Evolutionary conservation across 2,888 invertebrate genomes (phyloP), one percentile per base, ranked within the genome.

Genomic region (Rhyacophila evoluta): DNA sequence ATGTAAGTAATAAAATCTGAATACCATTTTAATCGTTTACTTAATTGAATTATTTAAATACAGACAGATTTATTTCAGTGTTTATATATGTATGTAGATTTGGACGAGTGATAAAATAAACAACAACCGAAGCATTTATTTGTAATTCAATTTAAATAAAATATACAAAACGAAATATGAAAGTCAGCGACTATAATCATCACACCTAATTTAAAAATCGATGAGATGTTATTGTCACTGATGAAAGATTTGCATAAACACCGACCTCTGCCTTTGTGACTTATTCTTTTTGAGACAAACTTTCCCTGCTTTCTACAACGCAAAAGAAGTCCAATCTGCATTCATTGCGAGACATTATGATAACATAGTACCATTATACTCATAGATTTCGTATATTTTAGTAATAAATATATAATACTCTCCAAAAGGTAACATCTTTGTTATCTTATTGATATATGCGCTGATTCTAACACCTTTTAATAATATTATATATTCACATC

Each of bases 221-320:
- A 55, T 55, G 55, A 55, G 55, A 55, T 55, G 55, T 55, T 55
- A 55, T 55, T 55, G 55, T 55, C 15, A 8, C 55, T 19, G 19
- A 55, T 55, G 19, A 4, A 55, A 55, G 19, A 55, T 55, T 55
- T 55, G 25, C 55, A 55, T 55, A 55, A 33, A 55, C 55, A 55
- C 19, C 55, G 55, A 19, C 55, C 55, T 55, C 55, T 19, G 1
- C 15, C 19, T 19, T 19, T 55, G 55, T 25, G 19, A 55, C 55
- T 55, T 55, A 55, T 55, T 55, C 55, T 55, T 55, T 55, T 55
- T 55, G 19, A 55, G 10, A 55, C 55, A 55, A 55, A 33, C 69
- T 69, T 69, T 69, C 69, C 33, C 69, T 10, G 28, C 69, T 69
- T 69, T 69, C 69, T 69, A 69, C 69, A 15, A 15, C 69, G 28